These are phyloP conservation scores for Scomber colias DNA, from an alignment of 2,113 vertebrate genomes.

Conservation along the genomic window DNA sequence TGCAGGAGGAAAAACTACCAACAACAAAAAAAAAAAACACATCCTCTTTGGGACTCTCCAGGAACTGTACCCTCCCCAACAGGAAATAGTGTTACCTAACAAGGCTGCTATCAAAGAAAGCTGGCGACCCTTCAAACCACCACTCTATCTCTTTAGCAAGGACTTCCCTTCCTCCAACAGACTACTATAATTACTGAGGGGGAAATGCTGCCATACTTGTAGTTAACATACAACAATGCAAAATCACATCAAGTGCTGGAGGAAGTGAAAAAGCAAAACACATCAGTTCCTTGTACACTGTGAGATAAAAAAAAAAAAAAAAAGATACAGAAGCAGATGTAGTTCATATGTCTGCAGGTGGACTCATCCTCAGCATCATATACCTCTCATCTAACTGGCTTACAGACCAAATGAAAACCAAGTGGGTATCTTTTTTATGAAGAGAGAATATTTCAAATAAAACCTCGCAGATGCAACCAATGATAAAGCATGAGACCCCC, in stretches of 20 bases:
- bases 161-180: neutral
- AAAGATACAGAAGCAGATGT: no score
- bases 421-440: neutral
- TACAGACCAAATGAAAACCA: neutral
- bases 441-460: neutral
- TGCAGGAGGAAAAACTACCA: no score
- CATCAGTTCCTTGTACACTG: no score
- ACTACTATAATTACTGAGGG: neutral
- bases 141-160: neutral
- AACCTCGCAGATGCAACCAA: neutral
- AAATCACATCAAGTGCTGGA: no score
- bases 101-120: neutral
- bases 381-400: neutral
- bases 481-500: neutral
- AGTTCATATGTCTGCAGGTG: neutral
- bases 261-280: no score
- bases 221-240: neutral
- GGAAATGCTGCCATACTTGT: no score
- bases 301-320: no score
- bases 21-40: neutral
- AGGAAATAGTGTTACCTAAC: neutral
- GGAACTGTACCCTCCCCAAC: neutral
- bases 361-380: slow-evolving; percentile 17
- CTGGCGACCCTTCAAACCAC: neutral
- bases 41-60: no score